These are phyloP conservation scores for Solenodon paradoxus DNA, from an alignment of 2,113 vertebrate genomes.

Conservation along the genomic window DNA sequence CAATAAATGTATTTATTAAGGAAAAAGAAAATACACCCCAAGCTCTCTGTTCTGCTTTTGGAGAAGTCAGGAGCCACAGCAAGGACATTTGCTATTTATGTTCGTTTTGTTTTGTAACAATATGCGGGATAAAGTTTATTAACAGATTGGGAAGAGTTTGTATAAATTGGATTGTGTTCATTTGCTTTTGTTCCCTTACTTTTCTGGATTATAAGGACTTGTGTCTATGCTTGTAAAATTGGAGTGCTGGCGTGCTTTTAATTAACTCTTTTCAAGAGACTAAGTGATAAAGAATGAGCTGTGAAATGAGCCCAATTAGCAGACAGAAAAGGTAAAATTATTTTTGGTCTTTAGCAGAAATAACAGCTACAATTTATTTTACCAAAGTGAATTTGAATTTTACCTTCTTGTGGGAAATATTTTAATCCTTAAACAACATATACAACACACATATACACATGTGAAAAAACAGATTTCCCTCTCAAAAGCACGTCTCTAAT, in stretches of 20 bases:
- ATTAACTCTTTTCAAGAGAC: neutral
- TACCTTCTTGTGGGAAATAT: neutral
- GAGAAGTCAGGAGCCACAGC: neutral
- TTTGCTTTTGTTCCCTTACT: neutral
- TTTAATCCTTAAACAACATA: neutral
- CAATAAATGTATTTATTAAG: neutral
- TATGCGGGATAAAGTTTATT: neutral
- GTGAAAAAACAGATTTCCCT: neutral
- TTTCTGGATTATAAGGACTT: neutral
- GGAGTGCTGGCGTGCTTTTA: neutral
- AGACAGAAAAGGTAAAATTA: neutral
- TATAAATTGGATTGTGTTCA: neutral
- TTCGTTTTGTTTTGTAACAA: neutral
- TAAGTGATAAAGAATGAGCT: neutral
- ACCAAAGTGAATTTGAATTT: neutral
- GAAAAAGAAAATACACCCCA: neutral
- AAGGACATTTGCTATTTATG: neutral
- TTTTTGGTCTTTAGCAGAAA: conserved; percentile 6
- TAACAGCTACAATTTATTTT: neutral
- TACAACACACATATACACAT: neutral
- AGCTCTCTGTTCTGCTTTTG: neutral
- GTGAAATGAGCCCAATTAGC: neutral
- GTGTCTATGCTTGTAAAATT: neutral
- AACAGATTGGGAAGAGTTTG: neutral
- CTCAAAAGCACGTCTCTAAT: neutral